Evolutionary conservation across 2,888 invertebrate species (phyloP).

Genomic region (Nephrotoma guestfalica): DNA sequence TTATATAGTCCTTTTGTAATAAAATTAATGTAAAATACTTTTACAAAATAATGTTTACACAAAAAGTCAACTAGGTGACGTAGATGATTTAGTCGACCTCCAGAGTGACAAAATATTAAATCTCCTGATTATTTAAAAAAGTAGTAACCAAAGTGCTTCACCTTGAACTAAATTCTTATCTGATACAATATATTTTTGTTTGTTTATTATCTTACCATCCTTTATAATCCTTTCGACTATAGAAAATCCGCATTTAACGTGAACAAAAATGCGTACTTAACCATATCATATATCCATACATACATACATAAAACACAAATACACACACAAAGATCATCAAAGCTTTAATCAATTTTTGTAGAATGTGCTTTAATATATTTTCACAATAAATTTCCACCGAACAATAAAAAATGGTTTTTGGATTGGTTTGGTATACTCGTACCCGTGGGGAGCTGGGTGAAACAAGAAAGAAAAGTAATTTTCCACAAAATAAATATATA

Average conservation of each 20-base stretch:
- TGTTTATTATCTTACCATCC: background rate
- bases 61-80: no score
- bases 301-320: background rate
- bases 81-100: no score
- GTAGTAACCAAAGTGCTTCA: background rate
- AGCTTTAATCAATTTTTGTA: background rate
- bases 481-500: background rate
- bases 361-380: background rate
- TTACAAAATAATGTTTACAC: no score
- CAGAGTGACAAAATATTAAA: no score
- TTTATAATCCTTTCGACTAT: background rate
- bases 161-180: background rate
- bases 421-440: background rate
- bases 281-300: background rate
- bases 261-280: background rate
- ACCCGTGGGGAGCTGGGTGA: background rate
- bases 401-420: background rate
- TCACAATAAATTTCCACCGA: background rate
- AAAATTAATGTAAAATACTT: no score
- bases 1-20: no score
- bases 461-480: background rate
- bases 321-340: background rate
- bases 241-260: background rate
- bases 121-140: background rate
- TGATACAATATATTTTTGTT: background rate